Base-by-base conservation (phyloP, 2,113 vertebrate species). In the Malurus melanocephalus region DNA sequence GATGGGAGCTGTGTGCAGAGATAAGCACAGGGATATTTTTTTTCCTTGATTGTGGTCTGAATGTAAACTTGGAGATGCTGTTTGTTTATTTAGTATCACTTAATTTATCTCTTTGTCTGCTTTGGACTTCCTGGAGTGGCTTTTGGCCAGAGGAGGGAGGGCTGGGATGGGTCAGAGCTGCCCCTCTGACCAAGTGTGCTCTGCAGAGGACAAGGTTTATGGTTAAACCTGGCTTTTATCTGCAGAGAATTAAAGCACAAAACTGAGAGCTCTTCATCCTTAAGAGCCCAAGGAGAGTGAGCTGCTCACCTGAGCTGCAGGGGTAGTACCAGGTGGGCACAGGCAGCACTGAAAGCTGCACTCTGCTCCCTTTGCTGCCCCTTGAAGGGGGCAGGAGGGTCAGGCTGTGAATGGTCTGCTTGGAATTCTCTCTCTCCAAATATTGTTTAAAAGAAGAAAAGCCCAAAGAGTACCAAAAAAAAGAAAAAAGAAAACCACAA, bases 1-100 rank as follows among this genome's bases (percentile, higher is more conserved):
- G 84, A 24, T 67, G 77, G 43, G 84, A 85, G 74, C 91, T 68
- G 78, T 51, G 71, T 23, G 53, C n/a, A 24, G 43, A 93, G 94
- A 92, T 89, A 93, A 93, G 87, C 62, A 51, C 46, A 33, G 46
- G 84, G 72, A 40, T 52, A 32, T 71, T 76, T 38, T 52, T 46
- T 52, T 78, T 60, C 6, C 59, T 64, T 49, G 57, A 26, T 35
- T 87, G 71, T 49, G 46, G 57, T 56, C 67, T 65, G 66, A 79
- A 90, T 76, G 68, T 32, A 65, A 17, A 61, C 55, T 46, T 33
- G 16, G 62, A 67, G 38, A 13, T 61, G 45, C 65, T 67, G 27
- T 46, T 88, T 91, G 11, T 67, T 93, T 66, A 35, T 75, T 91
- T 62, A n/a, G 57, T 43, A 27, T 90, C 57, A 19, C n/a, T 64